Evolutionary conservation across 1,140 invertebrate genomes (phyloP), one percentile per base, ranked within the genome.

Genomic region (Drosophila kikkawai): DNA sequence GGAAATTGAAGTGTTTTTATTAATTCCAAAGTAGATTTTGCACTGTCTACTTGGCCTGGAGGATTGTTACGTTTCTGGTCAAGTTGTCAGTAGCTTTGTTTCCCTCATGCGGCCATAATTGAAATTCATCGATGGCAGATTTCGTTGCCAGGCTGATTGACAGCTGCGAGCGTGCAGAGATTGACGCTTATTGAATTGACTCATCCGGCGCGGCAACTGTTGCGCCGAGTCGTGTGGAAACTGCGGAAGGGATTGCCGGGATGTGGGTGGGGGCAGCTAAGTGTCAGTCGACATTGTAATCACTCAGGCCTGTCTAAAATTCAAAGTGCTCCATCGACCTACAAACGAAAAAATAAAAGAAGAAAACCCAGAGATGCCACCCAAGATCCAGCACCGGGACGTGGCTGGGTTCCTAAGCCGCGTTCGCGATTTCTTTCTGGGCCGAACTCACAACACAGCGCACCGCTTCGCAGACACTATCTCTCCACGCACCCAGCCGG

Each of bases 1-100:
- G 86, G 79, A 91, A 85, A 91, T 91, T 90, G 75, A 84, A 90
- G 85, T 90, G 85, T 90, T 90, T 90, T 91, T 79, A 90, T 90
- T 85, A 82, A 90, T 84, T 66, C 58, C 80, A 80, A 64, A 85
- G 87, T 81, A 69, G 63, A 70, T 63, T 82, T 75, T 60, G 56
- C 69, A 59, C 73, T 50, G 44, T 47, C 64, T 63, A 53, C 48
- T 45, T 32, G 61, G 51, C 53, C 55, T 42, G 80, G 64, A 65
- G 37, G 73, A 80, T 37, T 51, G 78, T 76, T 79, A 76, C 70
- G 73, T 73, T 81, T 69, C 26, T 76, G 79, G 81, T 75, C 85
- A 81, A 90, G 66, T 69, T 67, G 63, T n/a, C 44, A 50, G 64
- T 34, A 15, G 64, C 64, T 56, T 79, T 86, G 78, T 67, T 75